A percentile compares a stretch with the other conserved stretches of the same genome.
phyloP scores from a whole-genome alignment of 1,140 invertebrate genomes.

The Macrotrachela quadricornifera region DNA sequence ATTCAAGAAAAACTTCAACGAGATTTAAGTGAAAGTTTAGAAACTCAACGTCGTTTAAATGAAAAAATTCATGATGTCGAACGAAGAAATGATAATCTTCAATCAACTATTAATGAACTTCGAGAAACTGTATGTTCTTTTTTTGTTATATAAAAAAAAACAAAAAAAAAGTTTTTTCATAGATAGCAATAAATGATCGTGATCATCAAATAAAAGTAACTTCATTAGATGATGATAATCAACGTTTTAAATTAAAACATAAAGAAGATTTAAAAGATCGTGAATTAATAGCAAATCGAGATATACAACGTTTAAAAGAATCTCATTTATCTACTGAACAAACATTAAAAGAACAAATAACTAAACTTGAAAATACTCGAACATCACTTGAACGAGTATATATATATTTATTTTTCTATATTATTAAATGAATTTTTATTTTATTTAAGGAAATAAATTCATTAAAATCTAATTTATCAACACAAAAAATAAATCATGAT shows the following conservation, averaged over 20 bases:
- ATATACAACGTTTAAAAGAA: slow-evolving; percentile 12
- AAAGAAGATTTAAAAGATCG: slow-evolving; percentile 1
- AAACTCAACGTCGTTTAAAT: not conserved
- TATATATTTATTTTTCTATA: not conserved
- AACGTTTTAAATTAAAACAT: slow-evolving; percentile 4
- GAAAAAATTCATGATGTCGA: slow-evolving; percentile 6
- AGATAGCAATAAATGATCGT: not conserved
- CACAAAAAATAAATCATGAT: slow-evolving; percentile 4
- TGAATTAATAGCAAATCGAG: not conserved
- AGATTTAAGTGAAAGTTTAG: not conserved
- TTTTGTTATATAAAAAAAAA: no score
- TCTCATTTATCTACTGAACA: slow-evolving; percentile 20
- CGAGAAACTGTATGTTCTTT: not conserved
- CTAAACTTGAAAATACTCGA: slow-evolving; percentile 3
- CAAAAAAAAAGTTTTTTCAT: no score
- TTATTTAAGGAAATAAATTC: slow-evolving; percentile 1
- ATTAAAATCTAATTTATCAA: not conserved
- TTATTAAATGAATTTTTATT: not conserved
- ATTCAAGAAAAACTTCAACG: not conserved
- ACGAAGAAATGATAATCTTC: not conserved
- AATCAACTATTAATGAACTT: not conserved
- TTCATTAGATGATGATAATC: slow-evolving; percentile 1
- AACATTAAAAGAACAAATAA: slow-evolving; percentile 19
- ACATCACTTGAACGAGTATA: slow-evolving; percentile 1
- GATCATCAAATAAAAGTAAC: slow-evolving; percentile 6